phyloP scores from a whole-genome alignment of 2,113 vertebrate genomes.

The Perca schrenkii region DNA sequence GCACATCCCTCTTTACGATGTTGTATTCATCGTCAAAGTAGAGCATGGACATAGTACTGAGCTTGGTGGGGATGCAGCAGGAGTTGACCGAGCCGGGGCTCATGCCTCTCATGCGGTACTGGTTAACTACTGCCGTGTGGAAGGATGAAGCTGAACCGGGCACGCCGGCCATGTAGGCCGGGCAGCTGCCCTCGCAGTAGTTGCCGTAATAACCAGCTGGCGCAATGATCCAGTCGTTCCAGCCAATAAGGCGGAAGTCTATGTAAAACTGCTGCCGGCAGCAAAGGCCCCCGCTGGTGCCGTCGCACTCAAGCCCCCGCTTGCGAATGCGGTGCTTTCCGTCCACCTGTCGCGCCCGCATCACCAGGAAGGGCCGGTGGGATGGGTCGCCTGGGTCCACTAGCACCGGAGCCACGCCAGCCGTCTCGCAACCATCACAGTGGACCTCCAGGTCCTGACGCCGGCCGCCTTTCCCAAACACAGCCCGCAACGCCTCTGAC shows the following conservation, averaged over 20 bases:
- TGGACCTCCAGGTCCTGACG: slow-evolving; percentile 94
- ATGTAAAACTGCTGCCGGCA: slow-evolving; percentile 99
- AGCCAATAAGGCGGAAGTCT: slow-evolving; percentile 98
- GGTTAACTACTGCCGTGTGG: slow-evolving; percentile 98
- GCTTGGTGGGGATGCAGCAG: slow-evolving; percentile 99
- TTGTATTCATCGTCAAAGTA: slow-evolving; percentile 99
- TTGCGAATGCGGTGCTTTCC: slow-evolving; percentile 97
- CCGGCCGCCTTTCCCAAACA: slow-evolving; percentile 91
- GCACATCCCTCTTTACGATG: slow-evolving; percentile 98
- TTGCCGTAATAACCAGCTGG: slow-evolving; percentile 98
- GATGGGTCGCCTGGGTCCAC: slow-evolving; percentile 93
- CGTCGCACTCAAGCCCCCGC: slow-evolving; percentile 97
- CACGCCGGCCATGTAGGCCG: slow-evolving; percentile 97
- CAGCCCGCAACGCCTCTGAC: slow-evolving; percentile 91
- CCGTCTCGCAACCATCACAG: slow-evolving; percentile 92
- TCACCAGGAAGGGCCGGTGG: slow-evolving; percentile 96
- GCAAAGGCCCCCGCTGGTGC: slow-evolving; percentile 94
- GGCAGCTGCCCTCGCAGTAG: slow-evolving; percentile 99
- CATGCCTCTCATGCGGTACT: slow-evolving; percentile 98
- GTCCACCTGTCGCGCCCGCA: slow-evolving; percentile 91
- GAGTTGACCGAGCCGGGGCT: slow-evolving; percentile 97
- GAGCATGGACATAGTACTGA: slow-evolving; percentile 99
- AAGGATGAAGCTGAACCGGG: slow-evolving; percentile 97
- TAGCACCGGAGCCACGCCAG: slow-evolving; percentile 90
- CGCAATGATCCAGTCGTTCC: slow-evolving; percentile 99